Evolutionary conservation across 2,113 vertebrate species (phyloP), one percentile per base, ranked within the genome.

Genomic region (Coracopsis vasa): DNA sequence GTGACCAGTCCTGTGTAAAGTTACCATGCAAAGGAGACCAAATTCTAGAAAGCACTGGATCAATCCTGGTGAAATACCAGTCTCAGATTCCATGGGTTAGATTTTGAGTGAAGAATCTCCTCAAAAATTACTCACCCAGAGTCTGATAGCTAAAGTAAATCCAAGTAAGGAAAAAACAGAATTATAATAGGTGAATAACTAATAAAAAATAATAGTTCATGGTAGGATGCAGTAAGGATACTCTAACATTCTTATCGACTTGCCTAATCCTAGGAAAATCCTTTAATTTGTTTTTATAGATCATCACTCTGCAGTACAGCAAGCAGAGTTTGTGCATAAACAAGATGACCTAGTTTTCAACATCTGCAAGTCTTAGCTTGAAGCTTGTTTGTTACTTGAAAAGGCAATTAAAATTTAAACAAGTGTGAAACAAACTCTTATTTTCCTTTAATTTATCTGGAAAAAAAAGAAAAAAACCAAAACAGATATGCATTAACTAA

Each of bases 321-420:
- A 95, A 95, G 87, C 39, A 92, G 67, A 91, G 37, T 86, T 90
- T 96, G 48, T 94, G 79, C 72, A 91, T 92, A 88, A 95, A 86
- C 85, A 86, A 87, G 88, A 97, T 96, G 97, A 97, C 98, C 97
- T 96, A 97, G 86, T 97, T 97, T 98, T 93, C 90, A 92, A 71
- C 90, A 95, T 97, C 95, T 96, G 86, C 92, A 95, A 96, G 97
- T 82, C 89, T 95, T 97, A 90, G 89, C 97, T 97, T 89, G 81
- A 97, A 97, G 96, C 90, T 97, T 92, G 92, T 90, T 94, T 81
- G 48, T 92, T 97, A 93, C 97, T 98, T 97, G 94, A 97, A 97
- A 97, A 96, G 67, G 90, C 90, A 97, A 98, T 98, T 98, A 98
- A 98, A 98, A 95, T 97, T 97, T 98, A 98, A 98, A 98, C 73